Conservation (phyloP, 2,888 invertebrate species). For the Autographa pulchrina region DNA sequence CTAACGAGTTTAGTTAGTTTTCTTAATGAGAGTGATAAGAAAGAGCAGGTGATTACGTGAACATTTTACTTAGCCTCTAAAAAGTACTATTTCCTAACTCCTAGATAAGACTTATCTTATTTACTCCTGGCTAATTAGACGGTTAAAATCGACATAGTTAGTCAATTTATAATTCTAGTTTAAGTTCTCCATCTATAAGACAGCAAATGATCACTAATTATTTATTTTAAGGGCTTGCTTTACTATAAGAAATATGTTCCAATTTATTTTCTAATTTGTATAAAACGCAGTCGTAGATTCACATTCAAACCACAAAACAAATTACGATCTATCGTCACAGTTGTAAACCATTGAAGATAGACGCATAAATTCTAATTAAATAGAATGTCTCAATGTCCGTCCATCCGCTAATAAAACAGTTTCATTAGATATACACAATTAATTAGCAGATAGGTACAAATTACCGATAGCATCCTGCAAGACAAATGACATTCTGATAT, state of each 20-base stretch:
- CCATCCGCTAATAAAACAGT: slow-evolving; percentile 38
- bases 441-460: slow-evolving; percentile 30
- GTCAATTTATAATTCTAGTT: neutral
- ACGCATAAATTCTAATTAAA: slow-evolving; percentile 50
- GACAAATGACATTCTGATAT: slow-evolving; percentile 23
- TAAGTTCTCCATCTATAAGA: neutral
- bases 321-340: slow-evolving; percentile 11
- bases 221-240: neutral
- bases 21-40: slow-evolving; percentile 4
- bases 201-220: too few species aligned
- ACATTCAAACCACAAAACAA: neutral
- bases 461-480: slow-evolving; percentile 23
- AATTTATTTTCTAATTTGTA: neutral
- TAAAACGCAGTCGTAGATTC: neutral
- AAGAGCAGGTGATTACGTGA: neutral
- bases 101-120: slow-evolving; percentile 1
- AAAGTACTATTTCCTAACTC: neutral
- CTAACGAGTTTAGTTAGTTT: neutral
- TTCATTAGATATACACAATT: slow-evolving; percentile 21
- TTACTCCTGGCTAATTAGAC: slow-evolving; percentile 1
- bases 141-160: neutral
- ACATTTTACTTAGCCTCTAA: neutral
- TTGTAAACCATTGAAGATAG: slow-evolving; percentile 16
- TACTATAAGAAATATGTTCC: neutral
- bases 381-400: slow-evolving; percentile 18